Conservation (phyloP, 2,888 invertebrate species). For the Sesamia inferens region DNA sequence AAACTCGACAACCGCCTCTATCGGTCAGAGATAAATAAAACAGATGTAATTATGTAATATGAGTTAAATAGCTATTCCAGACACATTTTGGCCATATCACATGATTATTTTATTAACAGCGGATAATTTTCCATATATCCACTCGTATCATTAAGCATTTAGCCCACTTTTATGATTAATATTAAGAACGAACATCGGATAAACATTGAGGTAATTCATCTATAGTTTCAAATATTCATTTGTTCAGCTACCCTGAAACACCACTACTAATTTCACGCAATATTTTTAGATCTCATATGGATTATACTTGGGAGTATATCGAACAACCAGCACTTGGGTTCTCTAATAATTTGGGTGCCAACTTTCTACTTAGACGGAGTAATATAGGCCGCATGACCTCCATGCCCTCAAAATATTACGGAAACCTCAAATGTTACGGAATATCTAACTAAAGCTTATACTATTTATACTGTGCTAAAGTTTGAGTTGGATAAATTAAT, state of each 20-base stretch:
- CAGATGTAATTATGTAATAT: slow-evolving; percentile 54
- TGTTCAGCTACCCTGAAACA: neutral
- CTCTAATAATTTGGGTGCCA: slow-evolving; percentile 20
- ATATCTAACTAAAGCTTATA: too few relatives aligned
- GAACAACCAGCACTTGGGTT: slow-evolving; percentile 15
- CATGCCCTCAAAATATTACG: neutral
- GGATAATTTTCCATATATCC: slow-evolving; percentile 9
- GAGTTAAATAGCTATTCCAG: slow-evolving; percentile 37
- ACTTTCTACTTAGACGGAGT: slow-evolving; percentile 9
- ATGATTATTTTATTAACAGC: slow-evolving; percentile 26
- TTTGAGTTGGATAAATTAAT: slow-evolving; percentile 21
- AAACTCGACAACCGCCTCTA: slow-evolving; percentile 29
- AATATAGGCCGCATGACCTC: neutral
- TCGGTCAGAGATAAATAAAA: slow-evolving; percentile 45
- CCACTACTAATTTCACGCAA: slow-evolving; percentile 8
- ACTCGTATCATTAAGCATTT: slow-evolving; percentile 17
- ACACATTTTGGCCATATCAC: slow-evolving; percentile 34
- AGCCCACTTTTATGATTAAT: slow-evolving; percentile 13
- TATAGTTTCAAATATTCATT: slow-evolving; percentile 27
- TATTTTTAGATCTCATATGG: neutral
- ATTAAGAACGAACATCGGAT: neutral
- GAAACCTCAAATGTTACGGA: slow-evolving; percentile 4
- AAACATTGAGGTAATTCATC: neutral
- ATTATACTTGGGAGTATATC: slow-evolving; percentile 24
- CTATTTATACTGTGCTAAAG: neutral